These are phyloP conservation scores for Criorhina ranunculi DNA, from an alignment of 2,888 invertebrate genomes.

Conservation along the genomic window DNA sequence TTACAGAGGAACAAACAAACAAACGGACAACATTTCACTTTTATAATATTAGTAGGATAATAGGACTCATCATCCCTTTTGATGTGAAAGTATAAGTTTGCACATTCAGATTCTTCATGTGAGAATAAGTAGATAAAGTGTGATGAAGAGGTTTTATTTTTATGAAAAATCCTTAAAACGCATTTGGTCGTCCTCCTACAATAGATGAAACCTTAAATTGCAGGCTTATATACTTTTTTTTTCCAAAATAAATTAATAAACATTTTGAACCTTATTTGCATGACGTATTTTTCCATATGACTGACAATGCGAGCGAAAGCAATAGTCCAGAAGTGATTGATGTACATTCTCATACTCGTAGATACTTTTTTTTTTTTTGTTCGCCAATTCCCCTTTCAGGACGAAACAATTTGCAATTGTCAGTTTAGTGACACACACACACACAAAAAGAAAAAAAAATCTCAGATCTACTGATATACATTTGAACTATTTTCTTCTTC, in stretches of 20 bases:
- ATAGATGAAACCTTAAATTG: too few species aligned
- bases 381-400: not conserved
- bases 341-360: constrained; percentile 8
- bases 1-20: too few species aligned
- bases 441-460: constrained; percentile 23
- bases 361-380: not conserved
- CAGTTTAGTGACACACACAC: constrained; percentile 42
- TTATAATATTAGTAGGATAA: too few species aligned
- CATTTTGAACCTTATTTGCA: constrained; percentile 38
- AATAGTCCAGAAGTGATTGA: constrained; percentile 58
- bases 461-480: constrained; percentile 6
- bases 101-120: too few species aligned
- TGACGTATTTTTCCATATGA: constrained; percentile 49
- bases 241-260: constrained; percentile 13
- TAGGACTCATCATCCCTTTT: too few species aligned
- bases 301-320: constrained; percentile 48
- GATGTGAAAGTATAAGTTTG: too few species aligned
- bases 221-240: not conserved
- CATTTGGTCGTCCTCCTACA: too few species aligned
- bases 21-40: too few species aligned
- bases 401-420: constrained; percentile 57
- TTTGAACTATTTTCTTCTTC: constrained; percentile 16
- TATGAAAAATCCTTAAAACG: too few species aligned
- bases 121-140: too few species aligned
- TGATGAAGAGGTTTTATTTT: too few species aligned